phyloP scores from a whole-genome alignment of 1,140 invertebrate genomes.

The Scylla paramamosain region DNA sequence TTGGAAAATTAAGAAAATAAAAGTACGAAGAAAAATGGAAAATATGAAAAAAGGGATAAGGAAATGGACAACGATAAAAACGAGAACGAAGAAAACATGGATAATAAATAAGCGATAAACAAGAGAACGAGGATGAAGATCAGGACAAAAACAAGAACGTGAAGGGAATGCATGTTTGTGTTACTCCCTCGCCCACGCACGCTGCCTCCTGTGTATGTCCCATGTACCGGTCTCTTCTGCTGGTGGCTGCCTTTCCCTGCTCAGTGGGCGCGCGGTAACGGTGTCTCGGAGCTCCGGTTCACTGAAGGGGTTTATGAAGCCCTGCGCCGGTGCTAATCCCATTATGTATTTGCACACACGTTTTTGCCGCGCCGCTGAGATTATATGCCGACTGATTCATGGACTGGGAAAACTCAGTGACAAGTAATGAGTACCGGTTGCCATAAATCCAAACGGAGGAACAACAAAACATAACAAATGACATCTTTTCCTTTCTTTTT shows the following conservation, averaged over 20 bases:
- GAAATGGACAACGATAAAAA: not conserved
- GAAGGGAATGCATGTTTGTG: too few relatives aligned
- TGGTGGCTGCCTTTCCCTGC: not conserved
- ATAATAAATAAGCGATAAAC: too few relatives aligned
- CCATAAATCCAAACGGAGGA: not conserved
- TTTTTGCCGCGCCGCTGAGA: not conserved
- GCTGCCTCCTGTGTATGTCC: too few relatives aligned
- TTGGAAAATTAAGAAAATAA: not conserved
- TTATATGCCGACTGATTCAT: not conserved
- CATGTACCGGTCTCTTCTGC: too few relatives aligned
- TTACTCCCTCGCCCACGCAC: too few relatives aligned
- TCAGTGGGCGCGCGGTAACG: not conserved
- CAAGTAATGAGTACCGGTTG: not conserved
- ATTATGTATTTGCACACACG: conserved; percentile 22
- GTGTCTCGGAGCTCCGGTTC: not conserved
- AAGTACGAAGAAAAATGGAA: not conserved
- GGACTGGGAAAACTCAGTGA: not conserved
- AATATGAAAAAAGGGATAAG: not conserved
- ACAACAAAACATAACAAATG: conserved; percentile 33
- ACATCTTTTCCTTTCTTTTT: not conserved
- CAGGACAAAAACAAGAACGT: too few relatives aligned
- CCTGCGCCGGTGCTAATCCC: not conserved
- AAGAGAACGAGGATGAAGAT: too few relatives aligned
- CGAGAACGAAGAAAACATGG: too few relatives aligned
- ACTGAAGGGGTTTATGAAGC: not conserved